phyloP scores from a whole-genome alignment of 2,797 vertebrate species.

The Valencia hispanica region DNA sequence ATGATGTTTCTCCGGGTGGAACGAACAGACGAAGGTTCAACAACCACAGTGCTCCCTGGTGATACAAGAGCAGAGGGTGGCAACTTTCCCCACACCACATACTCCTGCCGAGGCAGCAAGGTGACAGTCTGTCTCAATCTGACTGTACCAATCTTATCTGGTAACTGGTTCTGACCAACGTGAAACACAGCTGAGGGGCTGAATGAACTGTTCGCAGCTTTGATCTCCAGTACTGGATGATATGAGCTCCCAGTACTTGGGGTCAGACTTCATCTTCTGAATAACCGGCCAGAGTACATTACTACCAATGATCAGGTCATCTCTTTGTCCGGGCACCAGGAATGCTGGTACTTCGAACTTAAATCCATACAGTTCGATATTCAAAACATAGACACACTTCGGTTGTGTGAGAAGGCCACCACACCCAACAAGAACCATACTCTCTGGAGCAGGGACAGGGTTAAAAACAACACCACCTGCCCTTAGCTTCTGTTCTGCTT shows the following conservation, averaged over 20 bases:
- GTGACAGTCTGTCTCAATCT: constrained; percentile 18
- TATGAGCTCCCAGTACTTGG: constrained; percentile 32
- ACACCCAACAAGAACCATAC: constrained; percentile 21
- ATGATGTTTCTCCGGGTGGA: constrained; percentile 10
- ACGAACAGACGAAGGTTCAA: constrained; percentile 8
- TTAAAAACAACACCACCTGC: too few relatives aligned
- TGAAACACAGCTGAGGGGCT: constrained; percentile 11
- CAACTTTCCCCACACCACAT: constrained; percentile 35
- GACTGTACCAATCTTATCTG: constrained; percentile 24
- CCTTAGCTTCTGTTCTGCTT: too few relatives aligned
- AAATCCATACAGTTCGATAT: constrained; percentile 23
- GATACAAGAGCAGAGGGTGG: background rate
- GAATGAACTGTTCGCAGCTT: constrained; percentile 29
- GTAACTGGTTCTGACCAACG: constrained; percentile 13
- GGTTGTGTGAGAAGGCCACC: constrained; percentile 25
- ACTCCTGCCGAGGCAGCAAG: constrained; percentile 1
- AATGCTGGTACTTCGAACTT: constrained; percentile 19
- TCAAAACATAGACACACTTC: constrained; percentile 30
- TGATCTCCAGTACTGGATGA: background rate
- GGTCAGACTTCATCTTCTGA: constrained; percentile 21
- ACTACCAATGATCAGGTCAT: constrained; percentile 34
- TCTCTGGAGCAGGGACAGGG: background rate
- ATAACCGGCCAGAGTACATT: constrained; percentile 37
- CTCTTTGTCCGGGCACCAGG: constrained; percentile 25
- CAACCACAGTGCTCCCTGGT: constrained; percentile 22